Evolutionary conservation across 2,797 vertebrate species (phyloP).

Genomic region (Caiman crocodilus): DNA sequence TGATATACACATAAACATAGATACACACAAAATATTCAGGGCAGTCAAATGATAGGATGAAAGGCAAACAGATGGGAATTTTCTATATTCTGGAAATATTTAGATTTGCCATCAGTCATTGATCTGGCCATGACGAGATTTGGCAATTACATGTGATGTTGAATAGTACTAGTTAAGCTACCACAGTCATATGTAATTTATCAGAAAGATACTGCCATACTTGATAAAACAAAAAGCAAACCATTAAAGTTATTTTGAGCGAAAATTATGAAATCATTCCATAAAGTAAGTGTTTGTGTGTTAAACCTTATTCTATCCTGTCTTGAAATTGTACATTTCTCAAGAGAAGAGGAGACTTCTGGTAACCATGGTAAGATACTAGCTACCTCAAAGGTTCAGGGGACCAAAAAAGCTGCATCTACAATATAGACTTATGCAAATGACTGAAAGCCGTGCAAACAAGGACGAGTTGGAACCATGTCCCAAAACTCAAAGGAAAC

Average conservation of each 20-base stretch:
- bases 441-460: slow-evolving; percentile 52
- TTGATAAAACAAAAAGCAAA: slow-evolving; percentile 59
- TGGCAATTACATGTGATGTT: slow-evolving; percentile 52
- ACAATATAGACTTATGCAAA: slow-evolving; percentile 61
- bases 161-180: slow-evolving; percentile 51
- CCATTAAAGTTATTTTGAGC: not conserved
- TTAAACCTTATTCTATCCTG: slow-evolving; percentile 3
- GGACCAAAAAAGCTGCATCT: slow-evolving; percentile 65
- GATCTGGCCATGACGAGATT: slow-evolving; percentile 43
- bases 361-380: slow-evolving; percentile 47
- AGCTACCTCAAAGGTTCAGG: slow-evolving; percentile 59
- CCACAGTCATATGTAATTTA: slow-evolving; percentile 62
- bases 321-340: slow-evolving; percentile 18
- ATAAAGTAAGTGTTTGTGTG: not conserved
- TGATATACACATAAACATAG: not conserved
- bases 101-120: slow-evolving; percentile 43
- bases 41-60: not conserved
- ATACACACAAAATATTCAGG: not conserved
- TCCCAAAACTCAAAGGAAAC: slow-evolving; percentile 68
- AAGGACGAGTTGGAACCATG: slow-evolving; percentile 70
- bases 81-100: not conserved
- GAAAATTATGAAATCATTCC: slow-evolving; percentile 40
- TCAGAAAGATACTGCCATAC: slow-evolving; percentile 61
- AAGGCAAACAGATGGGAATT: not conserved
- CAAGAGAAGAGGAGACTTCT: slow-evolving; percentile 42